Evolutionary conservation across 2,113 vertebrate species (phyloP).

Genomic region (Excalfactoria chinensis): DNA sequence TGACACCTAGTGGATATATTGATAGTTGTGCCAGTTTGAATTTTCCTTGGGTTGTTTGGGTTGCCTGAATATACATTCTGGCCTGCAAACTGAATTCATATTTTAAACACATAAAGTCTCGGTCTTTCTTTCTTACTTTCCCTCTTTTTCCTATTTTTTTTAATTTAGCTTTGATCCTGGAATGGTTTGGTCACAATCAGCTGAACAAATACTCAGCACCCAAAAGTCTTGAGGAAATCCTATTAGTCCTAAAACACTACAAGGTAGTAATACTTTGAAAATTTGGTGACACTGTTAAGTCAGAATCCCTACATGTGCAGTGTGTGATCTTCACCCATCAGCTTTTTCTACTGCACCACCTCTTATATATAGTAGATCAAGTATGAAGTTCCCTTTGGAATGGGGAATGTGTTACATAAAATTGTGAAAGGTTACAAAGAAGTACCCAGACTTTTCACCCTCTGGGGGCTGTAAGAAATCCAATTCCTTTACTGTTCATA

Average conservation of each 20-base stretch:
- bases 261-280: neutral
- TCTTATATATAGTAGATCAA: neutral
- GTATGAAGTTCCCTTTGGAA: neutral
- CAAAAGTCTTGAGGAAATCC: neutral
- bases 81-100: neutral
- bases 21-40: constrained; percentile 1
- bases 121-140: neutral
- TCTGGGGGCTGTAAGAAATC: neutral
- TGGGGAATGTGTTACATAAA: neutral
- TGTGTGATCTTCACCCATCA: neutral
- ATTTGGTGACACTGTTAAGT: neutral
- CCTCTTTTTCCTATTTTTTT: neutral
- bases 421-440: neutral
- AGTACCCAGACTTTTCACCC: neutral
- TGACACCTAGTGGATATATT: constrained; percentile 73
- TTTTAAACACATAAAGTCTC: neutral
- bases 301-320: neutral
- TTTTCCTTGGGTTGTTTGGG: neutral
- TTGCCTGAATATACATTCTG: neutral
- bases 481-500: neutral
- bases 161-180: neutral
- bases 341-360: neutral
- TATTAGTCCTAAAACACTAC: neutral
- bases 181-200: neutral
- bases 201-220: neutral